Base-by-base conservation (phyloP, 2,797 vertebrate species). In the Buceros bicornis region DNA sequence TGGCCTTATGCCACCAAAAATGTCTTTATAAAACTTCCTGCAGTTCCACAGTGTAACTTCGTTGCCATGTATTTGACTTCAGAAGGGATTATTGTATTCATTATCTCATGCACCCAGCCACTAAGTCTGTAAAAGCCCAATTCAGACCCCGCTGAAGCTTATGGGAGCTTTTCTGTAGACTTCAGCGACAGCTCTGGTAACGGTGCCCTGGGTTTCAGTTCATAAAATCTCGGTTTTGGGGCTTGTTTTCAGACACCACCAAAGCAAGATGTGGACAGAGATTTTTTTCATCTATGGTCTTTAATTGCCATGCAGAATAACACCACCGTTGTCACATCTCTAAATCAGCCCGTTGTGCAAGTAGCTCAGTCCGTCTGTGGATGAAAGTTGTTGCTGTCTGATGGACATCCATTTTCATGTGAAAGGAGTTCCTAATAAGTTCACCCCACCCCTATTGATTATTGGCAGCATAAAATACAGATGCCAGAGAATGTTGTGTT, bases 11-110 rank as follows among this genome's bases (percentile, higher is more conserved):
- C 74, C 84, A 51, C 31, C 58, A 65, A 78, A 77, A 67, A 69
- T 65, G 70, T 60, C 56, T 19, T 88, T 66, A 64, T 56, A 87
- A 82, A 93, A 47, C 20, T 71, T 37, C 45, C 42, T 58, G 70
- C 79, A 28, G 16, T 64, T 72, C 71, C 47, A n/a, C 21, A 13
- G 64, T 90, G 94, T 76, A 81, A 74, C 82, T 93, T 96, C 33
- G 62, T 11, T 90, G 78, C n/a, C 33, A 28, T 50, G 42, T 61
- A 40, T 82, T 7, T 85, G 66, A 73, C n/a, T 64, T 95, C 83
- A 67, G 66, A 94, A 81, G 43, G 25, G 28, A 33, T 47, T 77
- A 19, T 58, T 87, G 79, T 58, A 35, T 77, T 93, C 15, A 45
- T 77, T 66, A 33, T 71, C 35, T 87, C 78, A 29, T 25, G 14